phyloP scores from a whole-genome alignment of 2,113 vertebrate species.

The Forbesichthys agassizii region DNA sequence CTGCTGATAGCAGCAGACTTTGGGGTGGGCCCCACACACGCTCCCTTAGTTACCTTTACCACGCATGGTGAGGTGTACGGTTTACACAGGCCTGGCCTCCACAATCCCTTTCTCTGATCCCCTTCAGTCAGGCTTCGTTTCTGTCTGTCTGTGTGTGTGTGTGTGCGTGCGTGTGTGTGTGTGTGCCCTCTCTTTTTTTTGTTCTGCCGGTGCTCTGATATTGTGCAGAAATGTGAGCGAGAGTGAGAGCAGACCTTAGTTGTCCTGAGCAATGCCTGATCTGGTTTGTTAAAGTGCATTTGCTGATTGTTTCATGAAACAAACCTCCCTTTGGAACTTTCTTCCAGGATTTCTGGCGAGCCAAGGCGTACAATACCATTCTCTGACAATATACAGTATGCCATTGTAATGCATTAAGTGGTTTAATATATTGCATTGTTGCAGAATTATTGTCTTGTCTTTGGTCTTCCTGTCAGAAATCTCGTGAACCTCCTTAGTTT shows the following conservation, averaged over 20 bases:
- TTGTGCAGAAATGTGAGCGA: slow-evolving; percentile 58
- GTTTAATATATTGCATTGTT: too few relatives aligned
- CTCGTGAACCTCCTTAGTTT: slow-evolving; percentile 22
- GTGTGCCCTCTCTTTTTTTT: slow-evolving; percentile 30
- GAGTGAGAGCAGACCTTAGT: slow-evolving; percentile 60
- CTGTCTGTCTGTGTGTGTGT: slow-evolving; percentile 8
- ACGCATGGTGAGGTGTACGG: slow-evolving; percentile 60
- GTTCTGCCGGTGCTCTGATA: slow-evolving; percentile 51
- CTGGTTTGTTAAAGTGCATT: slow-evolving; percentile 41
- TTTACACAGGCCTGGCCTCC: slow-evolving; percentile 59
- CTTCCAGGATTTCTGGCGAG: too few relatives aligned
- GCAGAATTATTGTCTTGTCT: slow-evolving; percentile 20
- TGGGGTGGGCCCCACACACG: slow-evolving; percentile 49
- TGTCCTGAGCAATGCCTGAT: slow-evolving; percentile 56
- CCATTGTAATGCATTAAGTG: not conserved
- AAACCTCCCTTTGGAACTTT: slow-evolving; percentile 48
- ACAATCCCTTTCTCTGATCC: slow-evolving; percentile 59
- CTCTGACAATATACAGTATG: too few relatives aligned
- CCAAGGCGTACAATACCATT: too few relatives aligned
- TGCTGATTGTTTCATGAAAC: slow-evolving; percentile 35
- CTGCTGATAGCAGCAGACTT: slow-evolving; percentile 37
- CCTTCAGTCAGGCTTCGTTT: slow-evolving; percentile 43
- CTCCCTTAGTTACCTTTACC: slow-evolving; percentile 71
- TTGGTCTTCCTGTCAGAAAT: slow-evolving; percentile 33
- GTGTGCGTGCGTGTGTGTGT: slow-evolving; percentile 5